Evolutionary conservation across 2,797 vertebrate genomes (phyloP).

Genomic region (Cetoscarus ocellatus): DNA sequence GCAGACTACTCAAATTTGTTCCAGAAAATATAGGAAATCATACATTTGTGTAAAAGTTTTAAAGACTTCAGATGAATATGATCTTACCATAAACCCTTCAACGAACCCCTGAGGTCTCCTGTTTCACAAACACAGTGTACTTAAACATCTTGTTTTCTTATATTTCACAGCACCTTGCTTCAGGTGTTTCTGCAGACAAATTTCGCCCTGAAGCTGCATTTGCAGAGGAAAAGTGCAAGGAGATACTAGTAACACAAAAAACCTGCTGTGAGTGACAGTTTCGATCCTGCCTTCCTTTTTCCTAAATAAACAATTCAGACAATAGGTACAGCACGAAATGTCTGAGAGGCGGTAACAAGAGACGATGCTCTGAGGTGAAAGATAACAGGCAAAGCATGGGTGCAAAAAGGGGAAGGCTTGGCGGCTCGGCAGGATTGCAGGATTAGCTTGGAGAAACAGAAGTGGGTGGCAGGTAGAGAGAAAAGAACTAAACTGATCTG

Average conservation of each 20-base stretch:
- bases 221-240: conserved; percentile 51
- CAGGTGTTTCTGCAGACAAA: conserved; percentile 39
- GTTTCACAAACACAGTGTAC: neutral
- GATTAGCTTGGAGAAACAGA: conserved; percentile 53
- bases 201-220: conserved; percentile 32
- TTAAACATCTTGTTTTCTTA: conserved; percentile 10
- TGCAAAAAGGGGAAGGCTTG: conserved; percentile 25
- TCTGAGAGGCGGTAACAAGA: conserved; percentile 72
- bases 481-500: conserved; percentile 42
- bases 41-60: no score
- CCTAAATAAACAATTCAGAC: conserved; percentile 67
- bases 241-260: conserved; percentile 72
- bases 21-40: no score
- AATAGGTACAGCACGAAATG: conserved; percentile 56
- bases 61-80: no score
- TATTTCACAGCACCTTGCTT: neutral
- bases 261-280: conserved; percentile 75
- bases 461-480: conserved; percentile 33
- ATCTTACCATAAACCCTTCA: no score
- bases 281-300: conserved; percentile 75
- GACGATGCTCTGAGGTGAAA: conserved; percentile 44
- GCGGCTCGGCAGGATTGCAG: conserved; percentile 30
- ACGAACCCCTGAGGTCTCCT: neutral
- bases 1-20: no score
- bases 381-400: conserved; percentile 33